Percentiles rank a stretch among this genome's conserved stretches.
Evolutionary conservation across 2,113 vertebrate genomes (phyloP).

Genomic region (Heloderma charlesbogerti): DNA sequence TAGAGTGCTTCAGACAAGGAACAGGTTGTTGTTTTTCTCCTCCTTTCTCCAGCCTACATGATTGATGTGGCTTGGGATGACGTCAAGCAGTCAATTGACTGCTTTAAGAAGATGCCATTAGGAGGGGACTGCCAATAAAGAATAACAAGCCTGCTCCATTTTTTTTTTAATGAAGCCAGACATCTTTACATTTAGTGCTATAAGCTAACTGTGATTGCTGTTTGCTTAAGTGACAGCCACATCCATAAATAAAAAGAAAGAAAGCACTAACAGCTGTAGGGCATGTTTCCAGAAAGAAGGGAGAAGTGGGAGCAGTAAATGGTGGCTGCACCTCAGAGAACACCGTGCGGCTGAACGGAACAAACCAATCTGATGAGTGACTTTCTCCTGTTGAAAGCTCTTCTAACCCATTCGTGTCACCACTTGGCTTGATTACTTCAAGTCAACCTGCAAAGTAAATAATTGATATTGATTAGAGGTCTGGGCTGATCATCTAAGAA

Average conservation of each 20-base stretch:
- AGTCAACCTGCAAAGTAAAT: background rate
- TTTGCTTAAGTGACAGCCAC: background rate
- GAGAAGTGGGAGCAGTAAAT: background rate
- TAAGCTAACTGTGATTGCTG: background rate
- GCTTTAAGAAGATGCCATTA: conserved; percentile 10
- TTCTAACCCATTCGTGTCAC: background rate
- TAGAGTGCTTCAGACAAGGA: background rate
- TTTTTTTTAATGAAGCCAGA: background rate
- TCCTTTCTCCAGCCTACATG: background rate
- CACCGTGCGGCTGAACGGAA: background rate
- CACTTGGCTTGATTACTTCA: background rate
- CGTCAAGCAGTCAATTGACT: background rate
- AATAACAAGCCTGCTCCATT: background rate
- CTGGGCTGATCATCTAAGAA: background rate
- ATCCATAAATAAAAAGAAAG: background rate
- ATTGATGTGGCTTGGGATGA: background rate
- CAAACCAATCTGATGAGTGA: background rate
- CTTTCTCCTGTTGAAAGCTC: background rate
- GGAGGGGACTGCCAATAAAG: conserved; percentile 2
- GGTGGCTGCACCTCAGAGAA: background rate
- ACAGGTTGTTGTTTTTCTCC: background rate
- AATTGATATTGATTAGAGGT: background rate
- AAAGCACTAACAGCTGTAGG: background rate
- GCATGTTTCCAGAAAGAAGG: background rate
- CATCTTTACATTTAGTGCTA: background rate